A percentile compares a stretch with the other conserved stretches of the same genome.
These are phyloP conservation scores for Embiotoca jacksoni DNA, from an alignment of 2,113 vertebrate species.

Conservation along the genomic window DNA sequence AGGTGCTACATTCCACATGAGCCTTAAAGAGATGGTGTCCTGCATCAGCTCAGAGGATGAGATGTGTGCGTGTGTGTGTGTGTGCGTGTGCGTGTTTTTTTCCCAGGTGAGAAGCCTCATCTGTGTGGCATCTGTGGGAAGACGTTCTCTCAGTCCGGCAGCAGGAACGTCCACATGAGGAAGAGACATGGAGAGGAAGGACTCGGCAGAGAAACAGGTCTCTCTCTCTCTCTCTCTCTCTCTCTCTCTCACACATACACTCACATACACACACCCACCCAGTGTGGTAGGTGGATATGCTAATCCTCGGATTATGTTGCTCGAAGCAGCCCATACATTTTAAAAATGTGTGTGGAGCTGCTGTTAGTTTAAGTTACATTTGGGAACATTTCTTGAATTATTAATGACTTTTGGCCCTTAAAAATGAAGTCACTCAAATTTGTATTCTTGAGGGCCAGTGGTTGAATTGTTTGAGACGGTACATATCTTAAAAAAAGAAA, in stretches of 20 bases:
- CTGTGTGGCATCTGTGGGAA: slow-evolving; percentile 96
- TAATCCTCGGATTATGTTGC: slow-evolving; percentile 56
- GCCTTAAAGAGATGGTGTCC: too few species aligned
- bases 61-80: too few species aligned
- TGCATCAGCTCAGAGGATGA: too few species aligned
- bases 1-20: too few species aligned
- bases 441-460: slow-evolving; percentile 32
- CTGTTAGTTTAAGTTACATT: slow-evolving; percentile 55
- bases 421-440: slow-evolving; percentile 51
- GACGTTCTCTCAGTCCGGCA: slow-evolving; percentile 98
- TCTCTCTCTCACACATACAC: background rate
- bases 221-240: slow-evolving; percentile 30
- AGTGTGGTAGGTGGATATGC: slow-evolving; percentile 41
- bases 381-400: slow-evolving; percentile 53
- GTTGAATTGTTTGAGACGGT: slow-evolving; percentile 46
- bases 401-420: slow-evolving; percentile 41
- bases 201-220: slow-evolving; percentile 80
- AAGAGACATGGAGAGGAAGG: slow-evolving; percentile 90
- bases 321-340: slow-evolving; percentile 50
- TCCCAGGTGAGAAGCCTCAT: slow-evolving; percentile 95
- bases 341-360: slow-evolving; percentile 42
- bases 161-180: slow-evolving; percentile 96
- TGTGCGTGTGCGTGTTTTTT: background rate
- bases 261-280: background rate
- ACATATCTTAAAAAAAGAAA: slow-evolving; percentile 2